Evolutionary conservation across 2,797 vertebrate species (phyloP).

Genomic region (Coracias cyanogaster): DNA sequence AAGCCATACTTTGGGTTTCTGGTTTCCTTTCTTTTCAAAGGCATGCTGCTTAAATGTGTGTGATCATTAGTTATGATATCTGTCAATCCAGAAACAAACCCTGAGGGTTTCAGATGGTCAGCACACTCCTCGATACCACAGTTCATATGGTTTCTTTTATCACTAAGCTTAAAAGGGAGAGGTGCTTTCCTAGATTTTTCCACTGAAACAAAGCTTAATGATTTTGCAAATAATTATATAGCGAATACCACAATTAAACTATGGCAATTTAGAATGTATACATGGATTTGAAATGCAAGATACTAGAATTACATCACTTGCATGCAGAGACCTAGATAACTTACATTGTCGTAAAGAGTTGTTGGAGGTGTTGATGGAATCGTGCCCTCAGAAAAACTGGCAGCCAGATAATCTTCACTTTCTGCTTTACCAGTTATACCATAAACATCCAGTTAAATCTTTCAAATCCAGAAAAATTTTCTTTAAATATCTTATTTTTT

Average conservation of each 20-base stretch:
- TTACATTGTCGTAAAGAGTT: constrained; percentile 50
- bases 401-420: constrained; percentile 21
- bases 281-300: constrained; percentile 27
- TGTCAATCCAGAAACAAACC: constrained; percentile 6
- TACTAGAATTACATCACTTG: background rate
- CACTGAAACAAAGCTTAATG: background rate
- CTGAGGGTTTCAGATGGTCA: constrained; percentile 31
- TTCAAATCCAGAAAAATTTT: background rate
- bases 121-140: background rate
- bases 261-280: constrained; percentile 20
- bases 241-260: constrained; percentile 18
- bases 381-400: constrained; percentile 21
- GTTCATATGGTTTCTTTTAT: background rate
- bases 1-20: background rate
- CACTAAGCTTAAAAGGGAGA: background rate
- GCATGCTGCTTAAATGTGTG: background rate
- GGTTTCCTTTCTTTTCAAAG: background rate
- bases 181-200: background rate
- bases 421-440: background rate
- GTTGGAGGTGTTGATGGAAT: constrained; percentile 27
- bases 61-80: background rate
- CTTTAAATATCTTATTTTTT: background rate
- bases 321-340: constrained; percentile 33
- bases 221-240: background rate
- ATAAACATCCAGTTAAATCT: background rate